phyloP scores from a whole-genome alignment of 2,797 vertebrate genomes.

The Sebastes ruberrimus region DNA sequence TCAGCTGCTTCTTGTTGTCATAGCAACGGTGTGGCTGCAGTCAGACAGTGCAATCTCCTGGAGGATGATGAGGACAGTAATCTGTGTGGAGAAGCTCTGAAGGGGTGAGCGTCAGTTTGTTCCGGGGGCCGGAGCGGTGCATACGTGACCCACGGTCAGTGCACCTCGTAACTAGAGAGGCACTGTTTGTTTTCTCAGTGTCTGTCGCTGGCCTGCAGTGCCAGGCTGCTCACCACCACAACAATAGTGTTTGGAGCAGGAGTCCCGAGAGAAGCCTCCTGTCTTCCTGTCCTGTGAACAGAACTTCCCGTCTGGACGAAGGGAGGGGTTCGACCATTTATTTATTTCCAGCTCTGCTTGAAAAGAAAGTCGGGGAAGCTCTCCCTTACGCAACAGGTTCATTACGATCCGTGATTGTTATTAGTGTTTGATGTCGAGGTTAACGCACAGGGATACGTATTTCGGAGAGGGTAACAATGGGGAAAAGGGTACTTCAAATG shows the following conservation, averaged over 20 bases:
- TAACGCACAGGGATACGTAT: constrained; percentile 57
- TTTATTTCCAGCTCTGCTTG: constrained; percentile 82
- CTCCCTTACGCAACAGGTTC: constrained; percentile 66
- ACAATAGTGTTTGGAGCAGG: constrained; percentile 88
- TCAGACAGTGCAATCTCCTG: neutral
- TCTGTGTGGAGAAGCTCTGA: constrained; percentile 11
- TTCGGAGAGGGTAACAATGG: constrained; percentile 77
- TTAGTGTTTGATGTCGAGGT: constrained; percentile 83
- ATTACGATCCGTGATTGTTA: constrained; percentile 77
- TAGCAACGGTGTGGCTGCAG: constrained; percentile 19
- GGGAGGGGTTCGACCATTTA: constrained; percentile 75
- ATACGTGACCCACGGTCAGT: constrained; percentile 80
- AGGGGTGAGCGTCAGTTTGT: neutral
- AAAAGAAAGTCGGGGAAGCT: constrained; percentile 82
- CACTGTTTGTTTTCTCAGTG: constrained; percentile 83
- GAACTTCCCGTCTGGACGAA: constrained; percentile 82
- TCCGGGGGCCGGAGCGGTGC: constrained; percentile 46
- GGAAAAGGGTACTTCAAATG: constrained; percentile 80
- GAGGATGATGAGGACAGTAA: constrained; percentile 16
- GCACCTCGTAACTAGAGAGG: constrained; percentile 60
- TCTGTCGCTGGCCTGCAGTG: constrained; percentile 79
- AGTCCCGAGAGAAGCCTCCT: constrained; percentile 84
- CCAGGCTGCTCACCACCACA: constrained; percentile 80
- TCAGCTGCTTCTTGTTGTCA: constrained; percentile 32
- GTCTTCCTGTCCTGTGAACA: constrained; percentile 85